Evolutionary conservation across 2,113 vertebrate genomes (phyloP), one percentile per base, ranked within the genome.

Genomic region (Oplegnathus fasciatus): DNA sequence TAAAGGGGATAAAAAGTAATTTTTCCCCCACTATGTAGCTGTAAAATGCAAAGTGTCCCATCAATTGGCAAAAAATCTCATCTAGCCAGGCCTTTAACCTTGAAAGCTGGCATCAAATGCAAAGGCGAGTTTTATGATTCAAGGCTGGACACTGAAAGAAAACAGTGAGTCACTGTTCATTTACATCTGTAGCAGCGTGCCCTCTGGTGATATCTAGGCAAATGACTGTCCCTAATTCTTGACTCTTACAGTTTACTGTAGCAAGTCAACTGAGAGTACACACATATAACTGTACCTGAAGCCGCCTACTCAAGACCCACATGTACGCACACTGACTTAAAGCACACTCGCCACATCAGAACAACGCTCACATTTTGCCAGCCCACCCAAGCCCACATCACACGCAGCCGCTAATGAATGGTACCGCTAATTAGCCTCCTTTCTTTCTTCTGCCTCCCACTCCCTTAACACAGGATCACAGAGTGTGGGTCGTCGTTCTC

Each of bases 391-490:
- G 68, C 77, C 64, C 80, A 85, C 85, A 86, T 89, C 90, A 85
- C 82, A 92, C 75, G 22, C 80, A 75, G 46, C 52, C 32, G 50
- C 74, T 90, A 93, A 92, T 90, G 91, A 93, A 92, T 88, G 89
- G 75, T 85, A 83, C 28, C 3, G 5, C 93, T 93, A 93, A 94
- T 95, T 94, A 93, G 88, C 80, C 80, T 70, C 48, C 40, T 81
- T 88, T 72, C 83, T 89, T 89, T 86, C 72, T 87, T 91, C 40
- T 88, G 79, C 88, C 90, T 93, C 91, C 91, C 85, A 80, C 86
- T 93, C 88, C 90, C 92, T 90, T 72, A 89, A 90, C 87, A 84
- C 67, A 42, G 84, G 93, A 92, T 91, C 92, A 92, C 86, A 93
- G 88, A 84, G 71, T 75, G 85, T 82, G 82, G 85, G 89, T 92